Evolutionary conservation across 2,888 invertebrate genomes (phyloP), one percentile per base, ranked within the genome.

Genomic region (Flexamia atlantica): DNA sequence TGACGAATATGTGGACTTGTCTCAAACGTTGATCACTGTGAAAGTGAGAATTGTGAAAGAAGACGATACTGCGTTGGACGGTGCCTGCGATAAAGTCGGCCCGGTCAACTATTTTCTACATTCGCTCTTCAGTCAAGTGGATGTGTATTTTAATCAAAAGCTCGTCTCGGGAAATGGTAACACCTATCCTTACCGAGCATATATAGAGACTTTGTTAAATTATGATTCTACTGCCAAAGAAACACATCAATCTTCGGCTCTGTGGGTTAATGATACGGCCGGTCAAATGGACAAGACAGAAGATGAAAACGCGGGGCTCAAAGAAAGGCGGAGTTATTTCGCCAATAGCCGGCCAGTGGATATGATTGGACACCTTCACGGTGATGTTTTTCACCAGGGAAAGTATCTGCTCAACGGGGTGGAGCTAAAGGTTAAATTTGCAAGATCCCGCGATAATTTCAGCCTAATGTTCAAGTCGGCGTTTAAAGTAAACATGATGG

Each of bases 91-190:
- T 30, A 70, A 74, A 57, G 85, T 86, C 12, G 87, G 83, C 0
- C 87, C 87, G 20, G 85, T 86, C 23, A 88, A 88, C 85, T 87
- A 87, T 81, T 84, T 85, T 42, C 28, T 87, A 32, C 87, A 87
- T 68, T 85, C 87, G 1, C 25, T 88, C 10, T 88, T 88, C 64
- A 86, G 85, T 70, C 87, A 88, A 82, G 84, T 87, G 0, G 87
- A 88, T 68, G 85, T 88, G 32, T 87, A 86, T 74, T 85, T 88
- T 23, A 88, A 88, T 80, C 87, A 88, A 79, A 88, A 88, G 84
- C 68, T 87, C 1, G 85, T 88, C 14, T 87, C 87, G 0, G 85
- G 87, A 5, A 82, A 86, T 14, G 87, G 86, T 42, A 87, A 87
- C 68, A 86, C 87, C 3, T 88, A 88, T 30, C 84, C 87, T 0